Evolutionary conservation across 1,140 invertebrate genomes (phyloP).

Genomic region (Pararge aegeria): DNA sequence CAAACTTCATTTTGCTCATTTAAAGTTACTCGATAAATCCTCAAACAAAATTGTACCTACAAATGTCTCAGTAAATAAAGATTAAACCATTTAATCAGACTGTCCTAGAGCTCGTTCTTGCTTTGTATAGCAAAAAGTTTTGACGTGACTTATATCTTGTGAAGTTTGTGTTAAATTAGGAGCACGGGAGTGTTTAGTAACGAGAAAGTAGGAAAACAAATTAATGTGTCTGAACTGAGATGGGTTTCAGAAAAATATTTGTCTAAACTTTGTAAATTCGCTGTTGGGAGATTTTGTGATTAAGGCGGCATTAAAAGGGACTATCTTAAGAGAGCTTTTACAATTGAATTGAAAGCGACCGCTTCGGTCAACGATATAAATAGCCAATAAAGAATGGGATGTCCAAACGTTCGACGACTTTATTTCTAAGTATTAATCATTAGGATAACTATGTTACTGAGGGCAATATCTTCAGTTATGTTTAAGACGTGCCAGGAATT

Average conservation of each 20-base stretch:
- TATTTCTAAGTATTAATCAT: not conserved
- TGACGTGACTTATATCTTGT: conserved; percentile 65
- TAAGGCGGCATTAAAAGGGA: not conserved
- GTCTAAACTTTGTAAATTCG: conserved; percentile 15
- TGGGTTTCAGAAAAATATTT: conserved; percentile 27
- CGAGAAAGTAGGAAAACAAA: conserved; percentile 34
- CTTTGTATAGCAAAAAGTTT: conserved; percentile 61
- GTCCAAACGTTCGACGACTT: not conserved
- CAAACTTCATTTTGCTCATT: conserved; percentile 51
- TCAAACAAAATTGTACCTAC: conserved; percentile 58
- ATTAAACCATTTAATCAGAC: conserved; percentile 74
- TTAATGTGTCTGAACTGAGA: conserved; percentile 33
- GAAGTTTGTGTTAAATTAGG: conserved; percentile 19
- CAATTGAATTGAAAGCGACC: not conserved
- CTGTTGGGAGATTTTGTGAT: not conserved
- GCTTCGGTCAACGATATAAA: too few relatives aligned
- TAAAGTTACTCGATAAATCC: conserved; percentile 69
- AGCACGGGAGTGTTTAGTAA: conserved; percentile 12
- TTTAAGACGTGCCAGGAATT: too few relatives aligned
- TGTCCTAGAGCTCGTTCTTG: conserved; percentile 44
- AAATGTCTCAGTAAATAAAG: conserved; percentile 71
- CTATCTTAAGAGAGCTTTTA: not conserved
- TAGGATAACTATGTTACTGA: too few relatives aligned
- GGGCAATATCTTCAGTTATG: too few relatives aligned
- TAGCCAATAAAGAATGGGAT: too few relatives aligned